Conservation (phyloP, 2,113 vertebrate species). For the Erythrocebus patas region DNA sequence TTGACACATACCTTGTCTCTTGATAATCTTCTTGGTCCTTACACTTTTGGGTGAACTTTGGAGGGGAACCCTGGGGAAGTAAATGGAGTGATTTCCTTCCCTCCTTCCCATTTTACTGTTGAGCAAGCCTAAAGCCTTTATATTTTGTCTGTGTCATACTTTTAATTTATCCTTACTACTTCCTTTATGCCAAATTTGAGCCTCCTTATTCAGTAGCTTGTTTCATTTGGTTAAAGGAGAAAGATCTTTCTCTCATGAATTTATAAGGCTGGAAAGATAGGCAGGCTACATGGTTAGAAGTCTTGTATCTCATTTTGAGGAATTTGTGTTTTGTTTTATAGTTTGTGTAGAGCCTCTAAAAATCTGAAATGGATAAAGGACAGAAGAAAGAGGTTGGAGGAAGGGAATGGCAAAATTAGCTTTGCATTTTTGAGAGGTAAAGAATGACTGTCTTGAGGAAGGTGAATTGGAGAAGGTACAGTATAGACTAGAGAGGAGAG, state of each 20-base stretch:
- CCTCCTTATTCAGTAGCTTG: neutral
- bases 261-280: neutral
- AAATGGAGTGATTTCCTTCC: neutral
- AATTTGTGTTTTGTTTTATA: slow-evolving; percentile 13
- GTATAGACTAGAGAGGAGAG: neutral
- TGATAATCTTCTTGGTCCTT: neutral
- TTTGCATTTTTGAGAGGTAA: slow-evolving; percentile 1
- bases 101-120: neutral
- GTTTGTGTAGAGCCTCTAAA: slow-evolving; percentile 1
- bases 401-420: neutral
- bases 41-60: neutral
- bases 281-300: neutral
- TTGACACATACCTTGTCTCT: neutral
- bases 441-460: neutral
- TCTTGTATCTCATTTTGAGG: neutral
- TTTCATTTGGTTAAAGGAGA: neutral
- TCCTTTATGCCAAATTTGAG: neutral
- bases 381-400: neutral
- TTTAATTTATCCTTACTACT: neutral
- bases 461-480: neutral
- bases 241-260: neutral
- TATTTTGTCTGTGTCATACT: neutral
- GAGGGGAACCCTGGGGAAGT: neutral
- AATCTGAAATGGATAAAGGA: neutral
- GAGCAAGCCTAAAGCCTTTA: neutral